These are phyloP conservation scores for Berghia stephanieae DNA, from an alignment of 1,140 invertebrate genomes.

Conservation along the genomic window DNA sequence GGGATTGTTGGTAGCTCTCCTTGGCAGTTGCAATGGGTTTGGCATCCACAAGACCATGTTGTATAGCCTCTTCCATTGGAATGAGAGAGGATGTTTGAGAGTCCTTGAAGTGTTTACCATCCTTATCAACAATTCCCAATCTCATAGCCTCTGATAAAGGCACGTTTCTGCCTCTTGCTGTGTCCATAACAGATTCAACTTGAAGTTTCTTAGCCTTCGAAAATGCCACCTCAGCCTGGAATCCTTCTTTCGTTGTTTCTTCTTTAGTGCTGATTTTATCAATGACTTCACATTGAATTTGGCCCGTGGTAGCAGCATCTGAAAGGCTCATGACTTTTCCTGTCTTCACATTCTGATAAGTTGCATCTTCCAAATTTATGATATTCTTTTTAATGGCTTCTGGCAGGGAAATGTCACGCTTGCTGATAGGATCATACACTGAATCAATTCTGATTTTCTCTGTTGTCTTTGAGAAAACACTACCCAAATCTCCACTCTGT, in stretches of 20 bases:
- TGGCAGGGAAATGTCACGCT: conserved; percentile 75
- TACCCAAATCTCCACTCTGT: conserved; percentile 82
- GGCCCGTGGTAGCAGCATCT: conserved; percentile 70
- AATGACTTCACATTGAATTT: conserved; percentile 48
- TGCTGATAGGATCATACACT: conserved; percentile 79
- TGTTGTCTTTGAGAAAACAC: conserved; percentile 82
- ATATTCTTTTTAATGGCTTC: conserved; percentile 48
- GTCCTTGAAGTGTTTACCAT: conserved; percentile 75
- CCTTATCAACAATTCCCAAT: conserved; percentile 53
- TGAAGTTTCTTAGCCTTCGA: conserved; percentile 51
- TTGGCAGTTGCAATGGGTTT: conserved; percentile 46
- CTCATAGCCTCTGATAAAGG: conserved; percentile 53
- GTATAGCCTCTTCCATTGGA: conserved; percentile 74
- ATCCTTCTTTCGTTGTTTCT: conserved; percentile 44
- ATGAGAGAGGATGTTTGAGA: conserved; percentile 76
- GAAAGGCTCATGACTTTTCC: conserved; percentile 78
- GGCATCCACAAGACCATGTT: conserved; percentile 45
- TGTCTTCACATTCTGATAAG: conserved; percentile 76
- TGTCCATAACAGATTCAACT: conserved; percentile 76
- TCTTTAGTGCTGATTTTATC: conserved; percentile 52
- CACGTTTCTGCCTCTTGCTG: conserved; percentile 73
- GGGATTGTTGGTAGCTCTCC: conserved; percentile 35
- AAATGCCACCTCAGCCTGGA: conserved; percentile 51
- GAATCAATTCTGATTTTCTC: conserved; percentile 87
- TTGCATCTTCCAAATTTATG: conserved; percentile 66